Percentiles rank a stretch among this genome's conserved stretches.
These are phyloP conservation scores for Drosophila takahashii DNA, from an alignment of 1,140 invertebrate genomes.

Conservation along the genomic window DNA sequence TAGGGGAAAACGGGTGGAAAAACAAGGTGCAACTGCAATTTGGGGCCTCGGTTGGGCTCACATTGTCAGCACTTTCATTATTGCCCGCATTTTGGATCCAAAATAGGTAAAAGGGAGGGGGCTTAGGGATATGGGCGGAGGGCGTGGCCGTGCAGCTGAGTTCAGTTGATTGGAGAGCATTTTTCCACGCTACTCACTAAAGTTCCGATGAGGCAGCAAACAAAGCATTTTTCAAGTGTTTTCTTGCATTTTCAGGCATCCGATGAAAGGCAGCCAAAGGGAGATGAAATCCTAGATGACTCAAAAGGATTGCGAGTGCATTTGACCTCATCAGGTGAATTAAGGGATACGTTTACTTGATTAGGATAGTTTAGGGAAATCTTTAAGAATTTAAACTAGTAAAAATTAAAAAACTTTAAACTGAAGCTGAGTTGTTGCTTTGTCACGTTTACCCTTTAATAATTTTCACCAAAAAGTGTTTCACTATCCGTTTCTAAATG, in stretches of 20 bases:
- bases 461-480: neutral
- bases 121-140: neutral
- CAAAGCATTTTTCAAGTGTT: constrained; percentile 34
- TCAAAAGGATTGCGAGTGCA: neutral
- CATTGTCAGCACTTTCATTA: constrained; percentile 75
- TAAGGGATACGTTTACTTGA: no score
- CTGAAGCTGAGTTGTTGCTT: no score
- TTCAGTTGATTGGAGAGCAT: constrained; percentile 51
- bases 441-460: no score
- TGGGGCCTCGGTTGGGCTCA: constrained; percentile 39
- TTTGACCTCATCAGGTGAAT: no score
- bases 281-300: neutral
- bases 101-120: neutral
- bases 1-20: neutral
- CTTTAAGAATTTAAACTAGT: neutral
- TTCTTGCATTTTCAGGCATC: constrained; percentile 9
- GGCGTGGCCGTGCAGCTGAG: constrained; percentile 35
- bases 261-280: constrained; percentile 12
- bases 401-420: neutral
- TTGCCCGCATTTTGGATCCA: constrained; percentile 51
- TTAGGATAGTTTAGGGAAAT: neutral
- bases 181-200: constrained; percentile 24
- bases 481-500: neutral
- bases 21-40: constrained; percentile 53
- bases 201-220: constrained; percentile 27